Evolutionary conservation across 2,888 invertebrate genomes (phyloP).

Genomic region (Ametastegia equiseti): DNA sequence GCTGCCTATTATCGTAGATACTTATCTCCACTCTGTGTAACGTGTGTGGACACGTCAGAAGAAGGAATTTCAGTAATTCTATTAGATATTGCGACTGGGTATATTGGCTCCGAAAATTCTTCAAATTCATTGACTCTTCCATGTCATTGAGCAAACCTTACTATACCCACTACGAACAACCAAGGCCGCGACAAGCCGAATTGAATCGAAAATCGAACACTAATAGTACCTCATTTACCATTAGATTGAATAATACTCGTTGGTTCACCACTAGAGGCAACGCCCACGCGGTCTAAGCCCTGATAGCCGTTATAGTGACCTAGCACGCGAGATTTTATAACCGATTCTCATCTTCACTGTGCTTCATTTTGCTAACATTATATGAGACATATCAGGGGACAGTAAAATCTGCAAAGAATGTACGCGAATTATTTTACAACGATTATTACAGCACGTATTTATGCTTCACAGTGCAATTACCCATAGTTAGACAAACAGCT

Average conservation of each 20-base stretch:
- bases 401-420: not conserved
- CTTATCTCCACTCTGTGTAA: not conserved
- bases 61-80: not conserved
- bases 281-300: constrained; percentile 15
- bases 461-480: constrained; percentile 10
- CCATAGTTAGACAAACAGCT: not conserved
- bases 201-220: not conserved
- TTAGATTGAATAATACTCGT: constrained; percentile 5
- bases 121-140: not conserved
- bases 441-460: not conserved
- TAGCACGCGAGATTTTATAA: constrained; percentile 21
- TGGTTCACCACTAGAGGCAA: not conserved
- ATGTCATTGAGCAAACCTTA: not conserved
- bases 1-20: constrained; percentile 28
- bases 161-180: not conserved
- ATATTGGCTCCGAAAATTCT: not conserved
- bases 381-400: not conserved
- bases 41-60: not conserved
- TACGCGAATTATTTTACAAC: not conserved
- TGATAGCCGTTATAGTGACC: not conserved
- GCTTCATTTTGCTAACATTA: not conserved
- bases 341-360: not conserved
- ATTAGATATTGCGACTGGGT: not conserved
- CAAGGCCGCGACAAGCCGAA: not conserved
- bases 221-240: constrained; percentile 16